Percentiles rank a stretch among this genome's conserved stretches.
phyloP scores from a whole-genome alignment of 35 echinoderm and acorn worm species.

The Ophioderma brevispina region DNA sequence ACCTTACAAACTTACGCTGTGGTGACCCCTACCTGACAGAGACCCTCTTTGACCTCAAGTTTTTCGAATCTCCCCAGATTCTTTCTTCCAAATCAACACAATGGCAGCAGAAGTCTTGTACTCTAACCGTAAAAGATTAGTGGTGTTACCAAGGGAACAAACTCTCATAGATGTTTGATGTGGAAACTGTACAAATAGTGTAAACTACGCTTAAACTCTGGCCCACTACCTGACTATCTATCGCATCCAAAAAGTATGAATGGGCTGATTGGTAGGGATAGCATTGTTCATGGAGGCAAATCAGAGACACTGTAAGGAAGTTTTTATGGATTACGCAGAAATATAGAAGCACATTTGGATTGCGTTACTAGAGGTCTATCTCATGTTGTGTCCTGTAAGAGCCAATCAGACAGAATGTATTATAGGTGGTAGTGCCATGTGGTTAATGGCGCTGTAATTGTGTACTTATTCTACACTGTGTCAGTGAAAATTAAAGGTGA shows the following conservation, averaged over 20 bases:
- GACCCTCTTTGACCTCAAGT: constrained; percentile 47
- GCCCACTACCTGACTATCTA: too few species aligned
- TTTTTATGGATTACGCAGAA: too few species aligned
- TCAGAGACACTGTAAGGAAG: too few species aligned
- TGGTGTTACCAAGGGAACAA: neutral
- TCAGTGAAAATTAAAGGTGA: too few species aligned
- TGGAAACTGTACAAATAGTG: constrained; percentile 59
- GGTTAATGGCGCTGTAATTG: neutral
- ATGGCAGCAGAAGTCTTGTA: constrained; percentile 54
- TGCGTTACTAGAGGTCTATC: too few species aligned
- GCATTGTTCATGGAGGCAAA: too few species aligned
- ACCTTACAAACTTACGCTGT: constrained; percentile 22
- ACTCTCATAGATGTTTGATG: constrained; percentile 59
- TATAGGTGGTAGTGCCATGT: too few species aligned
- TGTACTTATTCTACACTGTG: neutral
- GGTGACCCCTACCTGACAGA: constrained; percentile 44
- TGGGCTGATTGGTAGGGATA: too few species aligned
- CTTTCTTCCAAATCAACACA: constrained; percentile 76
- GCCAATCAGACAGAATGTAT: too few species aligned
- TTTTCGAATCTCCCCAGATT: constrained; percentile 63
- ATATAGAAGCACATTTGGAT: too few species aligned
- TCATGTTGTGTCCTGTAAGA: too few species aligned
- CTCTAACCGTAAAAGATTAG: constrained; percentile 39
- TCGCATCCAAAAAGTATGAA: too few species aligned
- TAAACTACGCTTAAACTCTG: neutral